Percentiles rank a stretch among this genome's conserved stretches.
phyloP scores from a whole-genome alignment of 2,113 vertebrate species.

The Poeciliopsis turrubarensis region DNA sequence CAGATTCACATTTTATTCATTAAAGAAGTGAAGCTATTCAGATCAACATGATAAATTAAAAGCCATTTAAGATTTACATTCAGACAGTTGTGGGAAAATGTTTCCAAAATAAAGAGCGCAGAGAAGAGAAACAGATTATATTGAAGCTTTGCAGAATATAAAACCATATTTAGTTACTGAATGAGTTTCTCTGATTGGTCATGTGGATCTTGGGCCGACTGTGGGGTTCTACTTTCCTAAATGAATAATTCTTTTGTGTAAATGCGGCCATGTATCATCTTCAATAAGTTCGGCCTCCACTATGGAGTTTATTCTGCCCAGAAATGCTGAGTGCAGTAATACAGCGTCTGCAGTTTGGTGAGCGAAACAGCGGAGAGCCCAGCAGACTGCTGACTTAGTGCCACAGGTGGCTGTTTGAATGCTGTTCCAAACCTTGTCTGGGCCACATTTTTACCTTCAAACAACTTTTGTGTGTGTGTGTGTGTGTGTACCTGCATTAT shows the following conservation, averaged over 20 bases:
- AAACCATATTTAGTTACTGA: neutral
- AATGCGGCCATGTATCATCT: neutral
- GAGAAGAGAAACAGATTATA: neutral
- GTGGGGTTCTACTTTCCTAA: neutral
- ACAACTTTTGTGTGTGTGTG: constrained; percentile 16
- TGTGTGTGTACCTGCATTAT: neutral
- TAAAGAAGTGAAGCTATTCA: too few relatives aligned
- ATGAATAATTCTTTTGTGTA: neutral
- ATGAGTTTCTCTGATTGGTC: neutral
- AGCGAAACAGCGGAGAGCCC: constrained; percentile 42
- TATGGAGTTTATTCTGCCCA: neutral
- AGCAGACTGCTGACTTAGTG: constrained; percentile 59
- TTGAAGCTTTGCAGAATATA: neutral
- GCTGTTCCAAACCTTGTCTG: constrained; percentile 49
- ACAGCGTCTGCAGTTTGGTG: constrained; percentile 28
- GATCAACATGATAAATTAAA: too few relatives aligned
- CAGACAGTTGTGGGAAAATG: neutral
- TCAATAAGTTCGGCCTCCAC: neutral
- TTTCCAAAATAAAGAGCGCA: neutral
- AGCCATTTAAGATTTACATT: too few relatives aligned
- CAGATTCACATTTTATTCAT: too few relatives aligned
- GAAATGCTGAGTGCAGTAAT: constrained; percentile 61
- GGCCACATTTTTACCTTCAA: constrained; percentile 37
- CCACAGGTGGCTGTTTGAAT: constrained; percentile 68
- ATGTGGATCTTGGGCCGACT: neutral